Evolutionary conservation across 2,113 vertebrate genomes (phyloP).

Genomic region (Carettochelys insculpta): DNA sequence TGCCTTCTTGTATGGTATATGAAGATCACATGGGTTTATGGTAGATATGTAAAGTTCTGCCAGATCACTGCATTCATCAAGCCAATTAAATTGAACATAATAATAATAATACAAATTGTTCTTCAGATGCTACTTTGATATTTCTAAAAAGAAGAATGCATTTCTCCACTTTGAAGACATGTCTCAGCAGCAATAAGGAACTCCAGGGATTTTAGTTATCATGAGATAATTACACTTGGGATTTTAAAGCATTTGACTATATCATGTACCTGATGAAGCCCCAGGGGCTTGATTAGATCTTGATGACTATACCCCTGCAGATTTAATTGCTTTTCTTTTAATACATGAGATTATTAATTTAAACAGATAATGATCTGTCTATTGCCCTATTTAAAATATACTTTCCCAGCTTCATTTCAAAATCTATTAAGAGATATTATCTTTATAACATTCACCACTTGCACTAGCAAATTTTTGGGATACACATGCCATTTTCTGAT

Average conservation of each 20-base stretch:
- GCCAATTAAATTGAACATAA: not conserved
- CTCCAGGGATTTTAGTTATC: not conserved
- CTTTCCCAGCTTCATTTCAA: not conserved
- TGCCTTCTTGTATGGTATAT: not conserved
- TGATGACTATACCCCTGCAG: not conserved
- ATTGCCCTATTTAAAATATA: not conserved
- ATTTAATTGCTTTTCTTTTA: slow-evolving; percentile 30
- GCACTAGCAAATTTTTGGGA: not conserved
- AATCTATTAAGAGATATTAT: not conserved
- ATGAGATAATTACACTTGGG: slow-evolving; percentile 26
- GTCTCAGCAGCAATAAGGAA: not conserved
- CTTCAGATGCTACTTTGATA: not conserved
- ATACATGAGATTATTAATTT: slow-evolving; percentile 15
- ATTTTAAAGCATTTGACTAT: slow-evolving; percentile 17
- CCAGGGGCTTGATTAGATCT: slow-evolving; percentile 15
- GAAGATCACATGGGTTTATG: not conserved
- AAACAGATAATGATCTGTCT: slow-evolving; percentile 12
- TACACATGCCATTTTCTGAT: not conserved
- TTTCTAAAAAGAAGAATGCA: not conserved
- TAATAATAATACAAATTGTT: not conserved
- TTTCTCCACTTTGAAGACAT: not conserved
- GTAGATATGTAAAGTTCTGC: not conserved
- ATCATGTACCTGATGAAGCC: not conserved
- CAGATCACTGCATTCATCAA: not conserved
- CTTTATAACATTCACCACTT: not conserved